Evolutionary conservation across 2,113 vertebrate genomes (phyloP).

Genomic region (Harpagus bidentatus): DNA sequence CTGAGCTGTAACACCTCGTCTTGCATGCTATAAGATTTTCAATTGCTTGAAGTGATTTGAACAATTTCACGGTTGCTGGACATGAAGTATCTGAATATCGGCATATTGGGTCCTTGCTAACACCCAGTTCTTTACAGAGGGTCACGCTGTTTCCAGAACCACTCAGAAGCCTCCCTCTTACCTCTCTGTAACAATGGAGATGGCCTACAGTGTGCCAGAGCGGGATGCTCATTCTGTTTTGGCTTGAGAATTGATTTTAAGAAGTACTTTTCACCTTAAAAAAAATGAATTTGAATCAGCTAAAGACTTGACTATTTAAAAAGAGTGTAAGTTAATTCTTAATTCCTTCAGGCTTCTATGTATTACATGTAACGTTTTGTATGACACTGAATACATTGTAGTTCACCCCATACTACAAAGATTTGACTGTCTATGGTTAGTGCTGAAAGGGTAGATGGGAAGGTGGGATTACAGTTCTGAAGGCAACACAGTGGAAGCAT

Average conservation of each 20-base stretch:
- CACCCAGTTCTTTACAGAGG: background rate
- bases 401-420: background rate
- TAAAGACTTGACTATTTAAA: background rate
- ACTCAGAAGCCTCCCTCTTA: background rate
- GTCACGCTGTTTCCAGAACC: background rate
- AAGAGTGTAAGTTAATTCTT: background rate
- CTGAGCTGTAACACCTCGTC: background rate
- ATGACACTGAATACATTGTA: background rate
- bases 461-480: background rate
- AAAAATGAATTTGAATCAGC: background rate
- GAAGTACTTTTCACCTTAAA: background rate
- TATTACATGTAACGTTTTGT: background rate
- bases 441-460: rapidly evolving
- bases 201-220: background rate
- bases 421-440: background rate
- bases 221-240: background rate
- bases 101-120: background rate
- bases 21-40: background rate
- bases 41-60: background rate
- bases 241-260: background rate
- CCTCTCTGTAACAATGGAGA: background rate
- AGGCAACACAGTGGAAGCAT: background rate
- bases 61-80: background rate
- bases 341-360: background rate
- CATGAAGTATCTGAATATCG: background rate